These are phyloP conservation scores for Dendroctonus valens DNA, from an alignment of 1,140 invertebrate genomes.

Conservation along the genomic window DNA sequence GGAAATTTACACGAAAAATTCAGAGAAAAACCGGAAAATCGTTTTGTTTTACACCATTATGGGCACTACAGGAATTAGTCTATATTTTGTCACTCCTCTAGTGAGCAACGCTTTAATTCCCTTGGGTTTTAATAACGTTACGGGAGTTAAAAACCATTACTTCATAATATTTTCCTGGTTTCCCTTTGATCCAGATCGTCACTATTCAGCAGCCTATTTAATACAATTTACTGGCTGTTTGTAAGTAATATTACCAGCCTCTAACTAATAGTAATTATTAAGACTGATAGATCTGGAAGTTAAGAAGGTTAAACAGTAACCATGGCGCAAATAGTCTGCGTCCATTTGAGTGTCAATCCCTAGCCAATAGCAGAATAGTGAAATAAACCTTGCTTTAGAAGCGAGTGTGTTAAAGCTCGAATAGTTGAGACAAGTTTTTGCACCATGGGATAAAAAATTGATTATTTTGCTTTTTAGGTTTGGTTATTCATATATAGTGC, in stretches of 20 bases:
- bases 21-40: slow-evolving; percentile 10
- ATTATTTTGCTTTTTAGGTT: slow-evolving; percentile 19
- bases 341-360: too few species aligned
- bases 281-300: too few species aligned
- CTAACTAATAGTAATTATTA: too few species aligned
- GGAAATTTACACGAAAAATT: slow-evolving; percentile 27
- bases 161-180: slow-evolving; percentile 29
- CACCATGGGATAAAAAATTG: too few species aligned
- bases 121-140: slow-evolving; percentile 18
- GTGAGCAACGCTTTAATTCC: slow-evolving; percentile 20
- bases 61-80: slow-evolving; percentile 22
- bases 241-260: slow-evolving; percentile 7
- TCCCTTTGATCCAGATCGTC: slow-evolving; percentile 31
- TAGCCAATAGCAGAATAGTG: too few species aligned
- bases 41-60: slow-evolving; percentile 24
- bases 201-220: slow-evolving; percentile 28
- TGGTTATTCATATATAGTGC: slow-evolving; percentile 33
- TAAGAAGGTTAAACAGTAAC: too few species aligned
- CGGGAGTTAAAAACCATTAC: slow-evolving; percentile 17
- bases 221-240: slow-evolving; percentile 29
- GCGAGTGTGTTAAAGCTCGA: too few species aligned
- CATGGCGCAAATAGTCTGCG: too few species aligned
- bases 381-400: too few species aligned
- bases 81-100: slow-evolving; percentile 29
- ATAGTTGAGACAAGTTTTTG: too few species aligned